Evolutionary conservation across 2,113 vertebrate species (phyloP).

Genomic region (Centrocercus urophasianus): DNA sequence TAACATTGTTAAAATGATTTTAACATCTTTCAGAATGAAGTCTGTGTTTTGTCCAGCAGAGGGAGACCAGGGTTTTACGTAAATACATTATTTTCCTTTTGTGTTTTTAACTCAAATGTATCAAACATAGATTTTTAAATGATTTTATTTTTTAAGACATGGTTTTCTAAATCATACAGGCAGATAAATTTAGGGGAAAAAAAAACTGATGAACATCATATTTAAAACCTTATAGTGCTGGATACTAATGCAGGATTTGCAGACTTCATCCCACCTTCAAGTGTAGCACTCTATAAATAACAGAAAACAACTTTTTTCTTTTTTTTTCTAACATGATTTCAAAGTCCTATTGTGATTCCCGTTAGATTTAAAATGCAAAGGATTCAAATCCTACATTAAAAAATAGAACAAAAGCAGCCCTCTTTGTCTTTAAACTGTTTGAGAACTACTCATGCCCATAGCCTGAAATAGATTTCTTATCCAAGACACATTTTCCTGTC

Average conservation of each 20-base stretch:
- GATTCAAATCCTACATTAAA: background rate
- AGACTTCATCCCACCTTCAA: background rate
- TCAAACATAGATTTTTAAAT: background rate
- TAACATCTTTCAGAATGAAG: background rate
- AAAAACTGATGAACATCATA: background rate
- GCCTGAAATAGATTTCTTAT: background rate
- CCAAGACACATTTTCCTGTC: background rate
- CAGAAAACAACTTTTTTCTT: background rate
- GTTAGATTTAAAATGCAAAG: background rate
- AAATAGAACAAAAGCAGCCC: background rate
- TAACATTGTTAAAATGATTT: background rate
- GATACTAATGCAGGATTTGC: background rate
- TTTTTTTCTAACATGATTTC: background rate
- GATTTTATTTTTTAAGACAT: background rate
- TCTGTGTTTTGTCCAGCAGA: constrained; percentile 29
- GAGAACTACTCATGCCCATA: background rate
- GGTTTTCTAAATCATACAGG: background rate
- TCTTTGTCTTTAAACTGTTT: background rate
- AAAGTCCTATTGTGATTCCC: background rate
- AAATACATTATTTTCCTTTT: background rate
- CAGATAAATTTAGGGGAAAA: background rate
- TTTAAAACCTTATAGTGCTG: background rate
- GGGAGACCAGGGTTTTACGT: background rate
- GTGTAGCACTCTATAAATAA: background rate
- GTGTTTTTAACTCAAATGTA: background rate